Base-by-base conservation (phyloP, 1,140 invertebrate genomes). In the Teleogryllus occipitalis region DNA sequence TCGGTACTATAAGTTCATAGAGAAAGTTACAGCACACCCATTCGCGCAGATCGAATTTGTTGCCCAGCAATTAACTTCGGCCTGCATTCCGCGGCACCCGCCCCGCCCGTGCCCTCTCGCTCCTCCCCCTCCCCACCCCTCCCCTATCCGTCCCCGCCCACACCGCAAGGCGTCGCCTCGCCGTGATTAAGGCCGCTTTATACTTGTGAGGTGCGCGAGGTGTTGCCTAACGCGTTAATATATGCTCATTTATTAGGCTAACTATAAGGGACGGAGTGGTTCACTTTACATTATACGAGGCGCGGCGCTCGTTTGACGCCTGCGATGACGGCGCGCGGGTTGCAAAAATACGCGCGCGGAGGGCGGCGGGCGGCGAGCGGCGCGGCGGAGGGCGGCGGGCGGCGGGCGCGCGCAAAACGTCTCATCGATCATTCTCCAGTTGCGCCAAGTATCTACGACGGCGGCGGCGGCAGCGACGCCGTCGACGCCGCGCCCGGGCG, bases 211-310 rank as follows among this genome's bases (percentile, higher is more conserved):
- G 54, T 65, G 54, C 54, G 54, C 10, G 54, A 65, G 54, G 54
- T 65, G 54, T 65, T 65, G 18, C 54, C 54, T 65, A 65, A 65
- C 54, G 54, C 54, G 54, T 65, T 65, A 65, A 65, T 65, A 65
- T 65, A 65, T 65, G 54, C 54, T 65, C 54, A 65, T 65, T 65
- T 65, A 65, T 65, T 65, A 65, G 54, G 54, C 54, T 65, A 65
- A 65, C 54, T 65, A 65, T 65, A 65, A 65, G 54, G 54, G 54
- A 65, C 54, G 54, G 18, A 65, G 54, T 65, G 54, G 54, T 18
- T 65, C 54, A 65, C 54, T 65, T 65, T 65, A 65, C 54, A 65
- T 65, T 65, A 65, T 65, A 65, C 54, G 54, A 65, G 54, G 10
- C 54, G 54, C 18, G 18, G 54, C 10, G 54, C 54, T 18, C 54